Percentiles rank a stretch among this genome's conserved stretches.
Evolutionary conservation across 2,113 vertebrate genomes (phyloP).

Genomic region (Furnarius figulus): DNA sequence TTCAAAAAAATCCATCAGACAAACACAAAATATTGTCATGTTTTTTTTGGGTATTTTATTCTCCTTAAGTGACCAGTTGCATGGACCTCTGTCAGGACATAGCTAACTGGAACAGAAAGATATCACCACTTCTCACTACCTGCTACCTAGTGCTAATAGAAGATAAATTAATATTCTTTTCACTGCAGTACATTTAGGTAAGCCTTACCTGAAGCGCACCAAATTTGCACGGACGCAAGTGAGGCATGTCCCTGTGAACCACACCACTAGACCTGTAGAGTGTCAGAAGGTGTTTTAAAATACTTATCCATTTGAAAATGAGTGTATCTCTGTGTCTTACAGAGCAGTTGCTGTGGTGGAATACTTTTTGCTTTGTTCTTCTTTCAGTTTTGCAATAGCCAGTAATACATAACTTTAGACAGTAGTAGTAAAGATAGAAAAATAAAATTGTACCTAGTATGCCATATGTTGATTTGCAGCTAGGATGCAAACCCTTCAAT

Average conservation of each 20-base stretch:
- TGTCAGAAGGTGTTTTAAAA: neutral
- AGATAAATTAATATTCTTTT: neutral
- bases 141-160: neutral
- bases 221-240: neutral
- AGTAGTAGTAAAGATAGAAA: constrained; percentile 37
- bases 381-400: neutral
- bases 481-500: constrained; percentile 35
- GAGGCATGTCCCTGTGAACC: neutral
- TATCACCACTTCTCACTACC: neutral
- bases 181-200: neutral
- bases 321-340: neutral
- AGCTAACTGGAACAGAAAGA: neutral
- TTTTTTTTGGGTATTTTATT: fast-evolving
- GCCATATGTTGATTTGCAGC: constrained; percentile 19
- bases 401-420: constrained; percentile 1
- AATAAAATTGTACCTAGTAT: neutral
- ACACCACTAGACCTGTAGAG: neutral
- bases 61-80: neutral
- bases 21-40: neutral
- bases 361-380: neutral
- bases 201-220: neutral
- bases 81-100: neutral
- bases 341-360: neutral
- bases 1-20: neutral
- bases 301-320: neutral